phyloP scores from a whole-genome alignment of 2,888 invertebrate genomes.

The Heliconius aoede region DNA sequence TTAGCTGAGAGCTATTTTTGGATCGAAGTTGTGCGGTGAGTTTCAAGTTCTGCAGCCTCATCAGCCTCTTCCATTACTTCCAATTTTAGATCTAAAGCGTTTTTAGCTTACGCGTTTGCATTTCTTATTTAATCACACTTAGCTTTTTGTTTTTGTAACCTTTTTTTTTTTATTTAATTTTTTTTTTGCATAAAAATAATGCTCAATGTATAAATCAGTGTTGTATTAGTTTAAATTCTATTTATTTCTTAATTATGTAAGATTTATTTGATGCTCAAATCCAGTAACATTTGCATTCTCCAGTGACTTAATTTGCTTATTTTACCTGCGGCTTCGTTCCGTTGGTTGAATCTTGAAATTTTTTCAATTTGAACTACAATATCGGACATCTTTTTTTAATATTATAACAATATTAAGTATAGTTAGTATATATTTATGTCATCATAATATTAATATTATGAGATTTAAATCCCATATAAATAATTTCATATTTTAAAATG shows the following conservation, averaged over 20 bases:
- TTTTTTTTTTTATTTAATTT: background rate
- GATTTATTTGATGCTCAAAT: background rate
- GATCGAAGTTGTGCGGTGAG: slow-evolving; percentile 66
- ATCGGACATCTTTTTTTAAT: too few relatives aligned
- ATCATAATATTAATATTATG: background rate
- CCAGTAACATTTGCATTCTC: background rate
- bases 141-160: background rate
- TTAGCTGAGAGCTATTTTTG: slow-evolving; percentile 72
- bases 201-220: background rate
- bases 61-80: slow-evolving; percentile 53
- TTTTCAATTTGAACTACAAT: too few relatives aligned
- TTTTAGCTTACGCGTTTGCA: slow-evolving; percentile 39
- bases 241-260: background rate
- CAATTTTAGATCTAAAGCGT: slow-evolving; percentile 57
- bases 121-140: slow-evolving; percentile 24
- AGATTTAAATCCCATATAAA: background rate
- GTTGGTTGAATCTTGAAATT: too few relatives aligned
- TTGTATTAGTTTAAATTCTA: background rate
- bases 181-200: too few relatives aligned
- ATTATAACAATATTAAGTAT: too few relatives aligned
- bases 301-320: too few relatives aligned
- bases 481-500: background rate
- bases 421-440: background rate
- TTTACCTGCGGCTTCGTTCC: too few relatives aligned
- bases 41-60: slow-evolving; percentile 59